A percentile compares a stretch with the other conserved stretches of the same genome.
Conservation (phyloP, 2,113 vertebrate genomes). For the Chrysochloris asiatica region DNA sequence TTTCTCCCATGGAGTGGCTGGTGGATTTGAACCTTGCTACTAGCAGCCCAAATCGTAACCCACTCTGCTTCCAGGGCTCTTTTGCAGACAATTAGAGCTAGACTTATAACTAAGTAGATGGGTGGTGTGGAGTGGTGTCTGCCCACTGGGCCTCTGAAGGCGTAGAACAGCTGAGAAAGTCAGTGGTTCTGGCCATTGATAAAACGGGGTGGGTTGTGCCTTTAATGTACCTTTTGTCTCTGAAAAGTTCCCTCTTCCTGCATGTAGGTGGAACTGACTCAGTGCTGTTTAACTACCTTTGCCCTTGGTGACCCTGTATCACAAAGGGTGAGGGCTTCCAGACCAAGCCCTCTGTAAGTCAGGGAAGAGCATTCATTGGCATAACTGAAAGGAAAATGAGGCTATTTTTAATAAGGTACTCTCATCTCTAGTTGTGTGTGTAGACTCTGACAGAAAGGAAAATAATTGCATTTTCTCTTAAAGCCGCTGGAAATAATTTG, state of each 20-base stretch:
- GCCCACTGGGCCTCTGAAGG: too few relatives aligned
- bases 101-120: not conserved
- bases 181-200: not conserved
- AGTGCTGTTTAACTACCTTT: constrained; percentile 41
- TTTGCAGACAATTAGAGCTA: not conserved
- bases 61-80: too few relatives aligned
- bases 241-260: not conserved
- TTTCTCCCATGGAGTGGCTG: too few relatives aligned
- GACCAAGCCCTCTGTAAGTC: not conserved
- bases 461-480: constrained; percentile 67
- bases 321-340: not conserved
- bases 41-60: too few relatives aligned
- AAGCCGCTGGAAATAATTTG: constrained; percentile 45
- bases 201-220: not conserved
- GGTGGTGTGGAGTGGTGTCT: too few relatives aligned
- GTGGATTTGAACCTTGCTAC: too few relatives aligned
- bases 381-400: constrained; percentile 31
- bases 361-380: not conserved
- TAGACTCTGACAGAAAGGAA: constrained; percentile 51
- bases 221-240: not conserved
- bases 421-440: constrained; percentile 48
- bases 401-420: constrained; percentile 38
- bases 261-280: not conserved
- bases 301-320: constrained; percentile 1
- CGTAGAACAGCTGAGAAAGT: too few relatives aligned